These are phyloP conservation scores for Coronaproctus castanopsis DNA, from an alignment of 2,888 invertebrate species.

Conservation along the genomic window DNA sequence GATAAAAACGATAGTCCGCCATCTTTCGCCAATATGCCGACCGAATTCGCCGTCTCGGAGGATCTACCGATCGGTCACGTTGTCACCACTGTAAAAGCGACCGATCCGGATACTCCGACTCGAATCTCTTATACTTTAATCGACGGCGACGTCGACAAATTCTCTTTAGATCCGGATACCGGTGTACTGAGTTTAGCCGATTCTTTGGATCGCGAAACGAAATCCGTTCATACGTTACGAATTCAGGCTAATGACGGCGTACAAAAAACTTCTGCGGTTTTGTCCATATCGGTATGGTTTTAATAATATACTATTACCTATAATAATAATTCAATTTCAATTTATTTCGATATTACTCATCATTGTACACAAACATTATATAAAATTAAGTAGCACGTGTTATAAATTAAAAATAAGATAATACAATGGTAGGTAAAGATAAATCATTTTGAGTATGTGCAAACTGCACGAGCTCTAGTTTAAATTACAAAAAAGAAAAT, in stretches of 20 bases:
- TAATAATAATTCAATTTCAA: slow-evolving; percentile 1
- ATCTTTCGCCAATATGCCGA: slow-evolving; percentile 51
- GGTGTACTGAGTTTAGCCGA: slow-evolving; percentile 56
- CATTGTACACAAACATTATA: too few relatives aligned
- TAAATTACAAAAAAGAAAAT: too few relatives aligned
- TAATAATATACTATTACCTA: too few relatives aligned
- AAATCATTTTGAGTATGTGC: too few relatives aligned
- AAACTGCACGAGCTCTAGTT: too few relatives aligned
- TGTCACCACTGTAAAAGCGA: slow-evolving; percentile 54
- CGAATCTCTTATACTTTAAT: slow-evolving; percentile 52
- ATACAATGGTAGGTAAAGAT: too few relatives aligned
- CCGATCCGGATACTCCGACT: slow-evolving; percentile 70
- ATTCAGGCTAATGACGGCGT: slow-evolving; percentile 76
- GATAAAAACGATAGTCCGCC: slow-evolving; percentile 95
- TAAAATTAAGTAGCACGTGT: too few relatives aligned
- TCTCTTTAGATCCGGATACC: slow-evolving; percentile 45
- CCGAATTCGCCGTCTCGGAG: slow-evolving; percentile 58
- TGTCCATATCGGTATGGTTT: slow-evolving; percentile 57
- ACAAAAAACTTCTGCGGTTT: slow-evolving; percentile 57
- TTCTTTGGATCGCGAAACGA: slow-evolving; percentile 62
- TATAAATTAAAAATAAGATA: too few relatives aligned
- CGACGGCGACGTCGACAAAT: slow-evolving; percentile 41
- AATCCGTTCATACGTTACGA: slow-evolving; percentile 52
- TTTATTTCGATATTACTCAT: too few relatives aligned
- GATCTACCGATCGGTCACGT: slow-evolving; percentile 62